phyloP scores from a whole-genome alignment of 2,797 vertebrate species.

The Thalassophryne amazonica region DNA sequence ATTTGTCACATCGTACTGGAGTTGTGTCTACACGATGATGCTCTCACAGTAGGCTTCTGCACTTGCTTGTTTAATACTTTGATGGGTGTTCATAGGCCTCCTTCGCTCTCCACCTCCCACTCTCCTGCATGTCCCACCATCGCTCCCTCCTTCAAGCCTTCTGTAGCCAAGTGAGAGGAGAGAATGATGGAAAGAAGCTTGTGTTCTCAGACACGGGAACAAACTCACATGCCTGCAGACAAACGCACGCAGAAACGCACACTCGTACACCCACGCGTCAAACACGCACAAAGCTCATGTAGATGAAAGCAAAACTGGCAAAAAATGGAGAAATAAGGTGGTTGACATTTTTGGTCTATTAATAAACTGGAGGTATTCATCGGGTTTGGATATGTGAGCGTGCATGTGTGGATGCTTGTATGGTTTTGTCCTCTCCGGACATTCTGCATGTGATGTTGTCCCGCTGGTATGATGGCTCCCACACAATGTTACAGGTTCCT shows the following conservation, averaged over 20 bases:
- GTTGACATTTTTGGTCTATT: conserved; percentile 36
- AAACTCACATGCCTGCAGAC: conserved; percentile 54
- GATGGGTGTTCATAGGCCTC: conserved; percentile 34
- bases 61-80: conserved; percentile 50
- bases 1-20: no score
- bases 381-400: conserved; percentile 10
- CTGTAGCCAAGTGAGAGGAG: conserved; percentile 39
- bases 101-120: conserved; percentile 49
- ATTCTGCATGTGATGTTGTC: neutral
- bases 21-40: neutral
- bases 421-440: no score
- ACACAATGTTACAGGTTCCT: neutral
- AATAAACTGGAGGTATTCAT: conserved; percentile 32
- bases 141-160: conserved; percentile 45
- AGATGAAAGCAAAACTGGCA: conserved; percentile 26
- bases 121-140: conserved; percentile 37
- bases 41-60: conserved; percentile 20
- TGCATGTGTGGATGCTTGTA: neutral
- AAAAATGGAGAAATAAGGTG: conserved; percentile 12
- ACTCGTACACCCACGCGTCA: conserved; percentile 12
- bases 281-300: conserved; percentile 16
- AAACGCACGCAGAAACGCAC: conserved; percentile 19
- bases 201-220: conserved; percentile 54
- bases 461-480: neutral
- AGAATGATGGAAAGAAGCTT: conserved; percentile 35